Conservation (phyloP, 2,113 vertebrate genomes). For the Alexandromys fortis region DNA sequence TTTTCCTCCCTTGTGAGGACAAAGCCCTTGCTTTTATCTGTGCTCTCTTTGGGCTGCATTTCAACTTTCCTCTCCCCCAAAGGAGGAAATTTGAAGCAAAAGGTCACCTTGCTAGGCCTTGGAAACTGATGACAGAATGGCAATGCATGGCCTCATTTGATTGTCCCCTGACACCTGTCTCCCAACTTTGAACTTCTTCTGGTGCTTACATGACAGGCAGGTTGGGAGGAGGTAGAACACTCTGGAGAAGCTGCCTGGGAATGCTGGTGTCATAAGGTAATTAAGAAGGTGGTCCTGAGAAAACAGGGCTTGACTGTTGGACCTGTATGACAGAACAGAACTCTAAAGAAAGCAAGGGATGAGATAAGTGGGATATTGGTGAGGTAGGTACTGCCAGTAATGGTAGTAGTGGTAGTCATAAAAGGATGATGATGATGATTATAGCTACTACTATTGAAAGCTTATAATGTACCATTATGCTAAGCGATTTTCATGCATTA, state of each 20-base stretch:
- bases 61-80: constrained; percentile 49
- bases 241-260: neutral
- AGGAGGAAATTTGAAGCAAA: constrained; percentile 69
- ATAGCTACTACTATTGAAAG: constrained; percentile 9
- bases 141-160: constrained; percentile 55
- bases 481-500: constrained; percentile 21
- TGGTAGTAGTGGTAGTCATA: neutral
- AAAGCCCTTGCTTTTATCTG: constrained; percentile 35
- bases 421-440: neutral
- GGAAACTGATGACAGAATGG: constrained; percentile 34
- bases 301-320: neutral
- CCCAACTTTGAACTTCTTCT: neutral
- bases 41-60: neutral
- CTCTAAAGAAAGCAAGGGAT: neutral
- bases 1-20: neutral
- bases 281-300: constrained; percentile 1
- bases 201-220: constrained; percentile 35
- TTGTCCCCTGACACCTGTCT: constrained; percentile 61
- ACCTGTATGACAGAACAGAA: neutral
- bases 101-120: constrained; percentile 69
- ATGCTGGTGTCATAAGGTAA: constrained; percentile 8
- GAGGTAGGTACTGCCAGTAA: neutral
- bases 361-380: neutral
- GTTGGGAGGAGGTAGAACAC: constrained; percentile 16
- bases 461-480: constrained; percentile 28